A percentile compares a stretch with the other conserved stretches of the same genome.
phyloP scores from a whole-genome alignment of 2,888 invertebrate species.

The Thecocarcelia acutangulata region DNA sequence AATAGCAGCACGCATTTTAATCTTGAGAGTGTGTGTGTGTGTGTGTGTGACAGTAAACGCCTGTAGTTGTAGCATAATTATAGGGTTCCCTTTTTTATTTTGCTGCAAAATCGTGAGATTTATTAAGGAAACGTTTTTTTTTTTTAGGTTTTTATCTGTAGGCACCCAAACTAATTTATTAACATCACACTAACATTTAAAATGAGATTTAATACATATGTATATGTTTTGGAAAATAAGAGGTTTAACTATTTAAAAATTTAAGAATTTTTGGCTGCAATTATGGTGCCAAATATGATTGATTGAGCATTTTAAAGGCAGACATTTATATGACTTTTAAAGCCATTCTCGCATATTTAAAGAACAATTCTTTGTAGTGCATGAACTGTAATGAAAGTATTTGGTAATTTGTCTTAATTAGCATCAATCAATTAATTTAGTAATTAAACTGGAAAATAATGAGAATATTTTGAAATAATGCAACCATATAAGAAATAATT shows the following conservation, averaged over 20 bases:
- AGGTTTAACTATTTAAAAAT: not conserved
- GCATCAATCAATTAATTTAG: not conserved
- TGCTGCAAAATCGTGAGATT: slow-evolving; percentile 39
- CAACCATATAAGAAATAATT: no score
- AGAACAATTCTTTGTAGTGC: not conserved
- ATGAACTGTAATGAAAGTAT: not conserved
- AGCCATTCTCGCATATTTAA: slow-evolving; percentile 1
- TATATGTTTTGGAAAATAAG: slow-evolving; percentile 12
- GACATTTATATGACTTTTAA: slow-evolving; percentile 18
- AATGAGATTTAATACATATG: not conserved
- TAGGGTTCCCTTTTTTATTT: slow-evolving; percentile 29
- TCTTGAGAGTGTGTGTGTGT: no score
- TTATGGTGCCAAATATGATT: slow-evolving; percentile 40
- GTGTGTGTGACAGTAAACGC: slow-evolving; percentile 6
- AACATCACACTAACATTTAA: not conserved
- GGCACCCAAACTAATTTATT: not conserved
- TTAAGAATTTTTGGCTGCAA: slow-evolving; percentile 11
- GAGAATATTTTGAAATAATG: not conserved
- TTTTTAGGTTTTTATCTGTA: slow-evolving; percentile 6
- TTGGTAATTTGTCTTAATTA: not conserved
- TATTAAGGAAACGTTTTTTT: slow-evolving; percentile 1
- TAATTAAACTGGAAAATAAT: not conserved
- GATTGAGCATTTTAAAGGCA: slow-evolving; percentile 16
- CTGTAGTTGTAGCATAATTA: slow-evolving; percentile 47
- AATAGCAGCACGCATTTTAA: slow-evolving; percentile 7